phyloP scores from a whole-genome alignment of 2,888 invertebrate genomes.

The Melinaea menophilus region DNA sequence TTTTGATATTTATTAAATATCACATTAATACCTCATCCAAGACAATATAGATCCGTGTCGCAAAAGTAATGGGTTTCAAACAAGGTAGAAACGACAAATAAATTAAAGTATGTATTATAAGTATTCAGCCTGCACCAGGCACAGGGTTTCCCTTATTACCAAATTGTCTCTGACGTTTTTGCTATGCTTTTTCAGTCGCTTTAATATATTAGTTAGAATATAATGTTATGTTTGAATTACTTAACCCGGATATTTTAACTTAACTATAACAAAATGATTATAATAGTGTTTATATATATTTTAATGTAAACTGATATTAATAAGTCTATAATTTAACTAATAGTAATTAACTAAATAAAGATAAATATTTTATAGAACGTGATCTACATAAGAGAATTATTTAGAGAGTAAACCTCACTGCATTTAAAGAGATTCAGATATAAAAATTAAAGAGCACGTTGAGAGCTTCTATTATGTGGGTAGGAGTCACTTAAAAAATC shows the following conservation, averaged over 20 bases:
- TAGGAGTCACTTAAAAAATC: conserved; percentile 2
- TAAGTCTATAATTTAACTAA: no score
- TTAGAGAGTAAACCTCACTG: no score
- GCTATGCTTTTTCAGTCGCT: conserved; percentile 52
- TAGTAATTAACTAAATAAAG: no score
- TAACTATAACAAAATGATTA: no score
- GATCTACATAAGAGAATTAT: no score
- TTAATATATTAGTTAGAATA: conserved; percentile 24
- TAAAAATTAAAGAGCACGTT: background rate
- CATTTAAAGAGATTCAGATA: no score
- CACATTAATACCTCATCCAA: conserved; percentile 9
- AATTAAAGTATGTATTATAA: conserved; percentile 65
- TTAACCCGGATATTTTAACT: no score
- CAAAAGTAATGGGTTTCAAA: conserved; percentile 52
- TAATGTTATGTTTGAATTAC: background rate
- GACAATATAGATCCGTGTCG: conserved; percentile 8
- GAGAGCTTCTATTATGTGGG: background rate
- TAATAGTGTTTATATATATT: no score
- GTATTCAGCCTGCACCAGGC: conserved; percentile 59
- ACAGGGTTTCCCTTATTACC: conserved; percentile 63
- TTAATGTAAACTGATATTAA: no score
- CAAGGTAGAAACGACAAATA: conserved; percentile 57
- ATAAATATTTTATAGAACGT: no score
- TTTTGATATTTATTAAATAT: conserved; percentile 19
- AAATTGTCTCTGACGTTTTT: conserved; percentile 60